Evolutionary conservation across 2,797 vertebrate species (phyloP), one percentile per base, ranked within the genome.

Genomic region (Merluccius polli): DNA sequence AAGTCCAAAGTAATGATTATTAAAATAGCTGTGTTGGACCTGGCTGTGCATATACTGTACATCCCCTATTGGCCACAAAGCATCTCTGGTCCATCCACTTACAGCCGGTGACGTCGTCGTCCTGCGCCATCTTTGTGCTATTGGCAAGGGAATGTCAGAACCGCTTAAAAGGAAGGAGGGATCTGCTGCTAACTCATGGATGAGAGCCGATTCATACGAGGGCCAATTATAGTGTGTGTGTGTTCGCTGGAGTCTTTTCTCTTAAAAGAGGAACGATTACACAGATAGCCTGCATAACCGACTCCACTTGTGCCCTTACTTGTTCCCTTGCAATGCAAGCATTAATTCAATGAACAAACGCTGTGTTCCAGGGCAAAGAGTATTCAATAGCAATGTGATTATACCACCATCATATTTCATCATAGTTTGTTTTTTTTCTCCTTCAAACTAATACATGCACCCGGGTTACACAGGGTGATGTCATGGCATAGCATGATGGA

Each of bases 121-220:
- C 75, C 44, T 78, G 79, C 71, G 68, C 87, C 82, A 86, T 90
- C 81, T 89, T 88, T 86, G 75, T 77, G 79, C 84, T 84, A 36
- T 41, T 73, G 35, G 79, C 77, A 77, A 75, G 75, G 30, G 65
- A 82, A 79, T 79, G 78, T 79, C 78, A 82, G 65, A 80, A 35
- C 79, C 68, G 71, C 73, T 77, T 41, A 69, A 9, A 31, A 18
- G 31, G 67, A 68, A 32, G 31, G 67, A 69, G 67, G 16, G 35
- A 24, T 77, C 29, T 70, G 63, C 70, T 7, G 8, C 74, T 63
- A 44, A 38, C 24, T 59, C n/a, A 33, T 74, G 18, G 48, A 27
- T 52, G 18, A 75, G 59, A 70, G 74, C 48, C 33, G 52, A 76
- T 79, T 82, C 30, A 71, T 12, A 67, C 48, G 4, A 48, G 73